phyloP scores from a whole-genome alignment of 1,140 invertebrate species.

The Glomeris maerens region DNA sequence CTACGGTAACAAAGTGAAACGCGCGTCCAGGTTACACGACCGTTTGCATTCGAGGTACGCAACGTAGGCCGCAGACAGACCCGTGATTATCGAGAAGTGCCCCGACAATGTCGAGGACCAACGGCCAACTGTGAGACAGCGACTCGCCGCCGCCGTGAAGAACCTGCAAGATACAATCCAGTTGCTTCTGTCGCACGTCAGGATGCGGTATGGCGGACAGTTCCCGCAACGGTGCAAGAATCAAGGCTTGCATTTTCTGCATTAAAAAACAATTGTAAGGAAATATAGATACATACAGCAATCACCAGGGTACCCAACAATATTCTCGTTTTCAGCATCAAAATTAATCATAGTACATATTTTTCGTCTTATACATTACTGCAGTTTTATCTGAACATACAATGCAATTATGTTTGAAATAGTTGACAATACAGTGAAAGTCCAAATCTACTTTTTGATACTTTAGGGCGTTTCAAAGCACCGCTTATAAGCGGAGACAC shows the following conservation, averaged over 20 bases:
- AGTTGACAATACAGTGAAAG: too few species aligned
- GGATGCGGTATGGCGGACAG: slow-evolving; percentile 73
- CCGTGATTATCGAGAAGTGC: slow-evolving; percentile 83
- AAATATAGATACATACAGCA: too few species aligned
- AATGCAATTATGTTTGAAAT: too few species aligned
- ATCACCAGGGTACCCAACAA: too few species aligned
- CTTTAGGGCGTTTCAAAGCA: too few species aligned
- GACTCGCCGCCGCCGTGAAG: slow-evolving; percentile 84
- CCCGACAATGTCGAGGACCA: slow-evolving; percentile 84
- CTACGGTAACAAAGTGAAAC: slow-evolving; percentile 35
- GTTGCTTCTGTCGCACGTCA: slow-evolving; percentile 85
- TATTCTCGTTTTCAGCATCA: too few species aligned
- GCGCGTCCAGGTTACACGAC: too few species aligned
- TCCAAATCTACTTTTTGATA: too few species aligned
- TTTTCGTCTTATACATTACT: too few species aligned
- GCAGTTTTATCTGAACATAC: too few species aligned
- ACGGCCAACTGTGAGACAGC: slow-evolving; percentile 82
- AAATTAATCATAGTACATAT: too few species aligned
- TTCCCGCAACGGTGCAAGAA: slow-evolving; percentile 70
- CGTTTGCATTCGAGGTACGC: background rate
- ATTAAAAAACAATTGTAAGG: slow-evolving; percentile 16
- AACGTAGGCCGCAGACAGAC: slow-evolving; percentile 35
- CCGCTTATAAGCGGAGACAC: too few species aligned
- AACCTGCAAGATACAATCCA: slow-evolving; percentile 86
- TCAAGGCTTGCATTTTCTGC: slow-evolving; percentile 51